Base-by-base conservation (phyloP, 2,888 invertebrate genomes). In the Euplexia lucipara region DNA sequence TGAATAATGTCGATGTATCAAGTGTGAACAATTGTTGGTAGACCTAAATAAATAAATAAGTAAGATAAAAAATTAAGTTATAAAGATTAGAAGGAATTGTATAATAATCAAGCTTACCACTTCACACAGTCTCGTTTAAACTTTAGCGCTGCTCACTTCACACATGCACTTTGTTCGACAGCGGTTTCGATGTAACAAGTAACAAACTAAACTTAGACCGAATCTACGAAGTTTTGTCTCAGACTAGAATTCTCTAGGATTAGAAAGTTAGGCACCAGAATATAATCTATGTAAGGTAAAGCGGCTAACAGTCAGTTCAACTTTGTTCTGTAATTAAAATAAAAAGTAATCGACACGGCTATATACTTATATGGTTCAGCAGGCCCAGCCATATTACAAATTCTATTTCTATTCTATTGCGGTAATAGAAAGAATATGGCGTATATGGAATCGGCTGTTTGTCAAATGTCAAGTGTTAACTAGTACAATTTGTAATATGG, bases 181-280 rank as follows among this genome's bases (percentile, higher is more conserved):
- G 51, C 22, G 53, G 53, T 57, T 81, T 60, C 59, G 54, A 60
- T 56, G 63, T 51, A 52, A 44, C 41, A 51, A 68, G 49, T 68
- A 49, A 78, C 68, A 61, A 63, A 78, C 62, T n/a, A 22, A 71
- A 74, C 68, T 69, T 37, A 45, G 30, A 53, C 30, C 10, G 10
- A 54, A 63, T 70, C 63, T 73, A 16, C 51, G 48, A 70, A 80
- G 54, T 78, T n/a, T 60, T 30, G 67, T 70, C 53, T 58, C 45
- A 59, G 51, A 70, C 72, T 59, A 35, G 51, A 67, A 65, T 54
- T 66, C 18, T 7, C 20, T 20, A 16, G 60, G 66, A 74, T 77
- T 67, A 70, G 39, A 44, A 66, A 73, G 62, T 78, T 78, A 49
- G 48, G 26, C 48, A 39, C 9, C 14, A 41, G n/a, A 47, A 58